Evolutionary conservation across 2,797 vertebrate species (phyloP).

Genomic region (Erpetoichthys calabaricus): DNA sequence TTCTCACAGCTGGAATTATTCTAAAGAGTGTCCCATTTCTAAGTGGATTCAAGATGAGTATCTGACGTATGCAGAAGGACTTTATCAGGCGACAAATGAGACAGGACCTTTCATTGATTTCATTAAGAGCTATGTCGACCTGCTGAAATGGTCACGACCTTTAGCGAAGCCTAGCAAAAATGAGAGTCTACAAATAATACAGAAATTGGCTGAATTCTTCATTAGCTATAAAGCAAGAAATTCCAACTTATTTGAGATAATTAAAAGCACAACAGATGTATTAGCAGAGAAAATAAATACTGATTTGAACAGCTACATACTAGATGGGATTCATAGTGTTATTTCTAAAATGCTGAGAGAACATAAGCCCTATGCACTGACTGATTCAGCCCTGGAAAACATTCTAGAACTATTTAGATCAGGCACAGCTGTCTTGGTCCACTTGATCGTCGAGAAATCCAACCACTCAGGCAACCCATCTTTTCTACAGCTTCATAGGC

Average conservation of each 20-base stretch:
- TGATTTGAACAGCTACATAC: not conserved
- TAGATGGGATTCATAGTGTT: not conserved
- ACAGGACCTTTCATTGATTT: not conserved
- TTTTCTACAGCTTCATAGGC: no score
- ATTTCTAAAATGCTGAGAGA: not conserved
- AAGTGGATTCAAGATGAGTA: conserved; percentile 1
- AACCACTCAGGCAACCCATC: no score
- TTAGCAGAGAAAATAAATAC: not conserved
- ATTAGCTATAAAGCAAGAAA: not conserved
- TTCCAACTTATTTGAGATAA: not conserved
- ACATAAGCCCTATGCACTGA: no score
- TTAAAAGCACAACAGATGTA: not conserved
- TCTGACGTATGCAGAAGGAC: not conserved
- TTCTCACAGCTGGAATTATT: conserved; percentile 1
- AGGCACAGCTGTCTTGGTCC: no score
- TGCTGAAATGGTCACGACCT: not conserved
- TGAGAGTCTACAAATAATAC: conserved; percentile 2
- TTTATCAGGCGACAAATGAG: not conserved
- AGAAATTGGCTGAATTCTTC: not conserved
- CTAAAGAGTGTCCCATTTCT: not conserved
- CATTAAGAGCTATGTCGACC: not conserved
- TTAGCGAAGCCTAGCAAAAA: not conserved
- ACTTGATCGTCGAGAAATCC: no score
- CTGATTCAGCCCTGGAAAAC: no score
- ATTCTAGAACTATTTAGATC: no score